Evolutionary conservation across 2,888 invertebrate species (phyloP).

Genomic region (Ceraclea dissimilis): DNA sequence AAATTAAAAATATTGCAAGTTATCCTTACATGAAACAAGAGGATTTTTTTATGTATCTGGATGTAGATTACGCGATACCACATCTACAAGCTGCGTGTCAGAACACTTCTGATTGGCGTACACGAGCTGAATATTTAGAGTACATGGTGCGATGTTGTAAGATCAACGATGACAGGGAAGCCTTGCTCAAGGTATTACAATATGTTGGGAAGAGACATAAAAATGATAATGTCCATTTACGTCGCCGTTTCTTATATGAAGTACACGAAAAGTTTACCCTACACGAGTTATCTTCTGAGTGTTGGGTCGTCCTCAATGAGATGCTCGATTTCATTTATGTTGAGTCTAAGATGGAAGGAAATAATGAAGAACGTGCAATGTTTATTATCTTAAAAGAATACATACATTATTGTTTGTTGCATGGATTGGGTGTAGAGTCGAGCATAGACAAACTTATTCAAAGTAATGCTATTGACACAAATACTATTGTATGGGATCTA

Average conservation of each 20-base stretch:
- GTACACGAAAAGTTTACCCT: slow-evolving; percentile 26
- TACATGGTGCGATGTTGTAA: slow-evolving; percentile 31
- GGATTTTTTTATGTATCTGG: slow-evolving; percentile 16
- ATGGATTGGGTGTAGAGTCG: slow-evolving; percentile 12
- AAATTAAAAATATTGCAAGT: slow-evolving; percentile 7
- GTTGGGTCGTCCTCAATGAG: slow-evolving; percentile 30
- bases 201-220: slow-evolving; percentile 30
- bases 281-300: slow-evolving; percentile 26
- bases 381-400: slow-evolving; percentile 26
- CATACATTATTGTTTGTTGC: slow-evolving; percentile 12
- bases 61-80: slow-evolving; percentile 14
- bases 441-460: slow-evolving; percentile 17
- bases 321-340: slow-evolving; percentile 26
- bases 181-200: slow-evolving; percentile 28
- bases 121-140: slow-evolving; percentile 25
- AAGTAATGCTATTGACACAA: slow-evolving; percentile 3
- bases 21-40: slow-evolving; percentile 6
- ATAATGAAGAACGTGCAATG: slow-evolving; percentile 13
- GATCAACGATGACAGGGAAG: slow-evolving; percentile 30
- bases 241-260: slow-evolving; percentile 22
- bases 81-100: slow-evolving; percentile 6
- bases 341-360: slow-evolving; percentile 18
- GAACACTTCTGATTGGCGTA: slow-evolving; percentile 14
- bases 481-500: slow-evolving; percentile 10
- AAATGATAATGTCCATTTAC: slow-evolving; percentile 29